Conservation (phyloP, 2,113 vertebrate genomes). For the Saguinus imperator region DNA sequence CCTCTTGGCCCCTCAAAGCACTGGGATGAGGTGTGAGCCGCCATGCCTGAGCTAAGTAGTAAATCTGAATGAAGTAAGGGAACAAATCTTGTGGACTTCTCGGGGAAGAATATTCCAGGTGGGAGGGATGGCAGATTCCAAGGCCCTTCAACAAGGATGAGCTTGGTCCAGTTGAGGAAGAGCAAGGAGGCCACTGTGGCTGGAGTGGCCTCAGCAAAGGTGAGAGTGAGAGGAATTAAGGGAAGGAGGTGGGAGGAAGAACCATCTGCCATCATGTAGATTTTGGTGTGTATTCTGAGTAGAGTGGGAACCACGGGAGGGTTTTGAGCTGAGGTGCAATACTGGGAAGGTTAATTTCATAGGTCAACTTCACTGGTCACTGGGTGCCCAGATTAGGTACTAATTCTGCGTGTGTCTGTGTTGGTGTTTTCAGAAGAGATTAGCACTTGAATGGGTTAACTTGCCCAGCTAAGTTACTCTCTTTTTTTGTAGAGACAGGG, state of each 20-base stretch:
- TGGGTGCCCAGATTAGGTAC: too few relatives aligned
- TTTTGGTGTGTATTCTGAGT: neutral
- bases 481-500: neutral
- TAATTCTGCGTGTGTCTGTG: neutral
- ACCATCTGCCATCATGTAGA: fast-evolving
- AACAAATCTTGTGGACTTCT: neutral
- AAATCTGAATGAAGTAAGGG: neutral
- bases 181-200: too few relatives aligned
- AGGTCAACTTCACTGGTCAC: neutral
- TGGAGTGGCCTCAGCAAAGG: neutral
- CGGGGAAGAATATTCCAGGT: neutral
- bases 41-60: neutral
- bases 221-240: neutral
- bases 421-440: neutral
- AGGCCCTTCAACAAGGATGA: neutral
- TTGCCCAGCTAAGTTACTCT: too few relatives aligned
- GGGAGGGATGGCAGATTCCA: neutral
- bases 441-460: neutral
- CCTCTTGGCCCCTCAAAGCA: too few relatives aligned
- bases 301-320: neutral
- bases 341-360: neutral
- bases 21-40: too few relatives aligned
- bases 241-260: neutral
- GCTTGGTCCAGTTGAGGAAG: neutral
- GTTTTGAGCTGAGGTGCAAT: neutral